phyloP scores from a whole-genome alignment of 2,888 invertebrate genomes.

The Ctena decussata region DNA sequence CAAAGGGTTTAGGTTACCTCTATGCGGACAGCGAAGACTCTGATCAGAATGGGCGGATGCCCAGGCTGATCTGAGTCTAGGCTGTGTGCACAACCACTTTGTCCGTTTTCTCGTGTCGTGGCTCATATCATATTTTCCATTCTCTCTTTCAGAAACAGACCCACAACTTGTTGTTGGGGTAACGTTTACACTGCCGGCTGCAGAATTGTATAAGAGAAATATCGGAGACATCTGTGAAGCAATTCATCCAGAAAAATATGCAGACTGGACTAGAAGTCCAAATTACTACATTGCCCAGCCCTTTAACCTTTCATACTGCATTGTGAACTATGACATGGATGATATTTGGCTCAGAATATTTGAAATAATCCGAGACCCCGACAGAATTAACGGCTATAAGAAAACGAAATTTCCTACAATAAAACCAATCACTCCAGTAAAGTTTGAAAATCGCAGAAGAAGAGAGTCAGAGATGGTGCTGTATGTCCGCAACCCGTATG shows the following conservation, averaged over 20 bases:
- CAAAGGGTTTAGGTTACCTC: too few relatives aligned
- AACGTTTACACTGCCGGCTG: too few relatives aligned
- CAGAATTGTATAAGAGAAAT: neutral
- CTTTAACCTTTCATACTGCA: neutral
- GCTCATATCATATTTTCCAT: too few relatives aligned
- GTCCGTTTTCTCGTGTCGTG: too few relatives aligned
- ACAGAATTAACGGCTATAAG: neutral
- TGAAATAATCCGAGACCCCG: neutral
- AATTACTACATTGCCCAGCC: neutral
- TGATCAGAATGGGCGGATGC: too few relatives aligned
- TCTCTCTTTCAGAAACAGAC: too few relatives aligned
- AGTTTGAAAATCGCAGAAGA: neutral
- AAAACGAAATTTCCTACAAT: neutral
- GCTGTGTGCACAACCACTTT: too few relatives aligned
- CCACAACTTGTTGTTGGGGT: too few relatives aligned
- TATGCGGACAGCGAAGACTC: too few relatives aligned
- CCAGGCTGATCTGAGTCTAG: too few relatives aligned
- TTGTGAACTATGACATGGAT: neutral
- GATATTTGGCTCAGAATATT: neutral
- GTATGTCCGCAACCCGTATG: conserved; percentile 67
- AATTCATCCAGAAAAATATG: neutral
- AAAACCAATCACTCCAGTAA: too few relatives aligned
- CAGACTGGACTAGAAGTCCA: neutral
- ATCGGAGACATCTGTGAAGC: neutral
- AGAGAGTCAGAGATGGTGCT: conserved; percentile 11